A percentile compares a stretch with the other conserved stretches of the same genome.
Conservation (phyloP, 2,113 vertebrate species). For the Sceloporus undulatus region DNA sequence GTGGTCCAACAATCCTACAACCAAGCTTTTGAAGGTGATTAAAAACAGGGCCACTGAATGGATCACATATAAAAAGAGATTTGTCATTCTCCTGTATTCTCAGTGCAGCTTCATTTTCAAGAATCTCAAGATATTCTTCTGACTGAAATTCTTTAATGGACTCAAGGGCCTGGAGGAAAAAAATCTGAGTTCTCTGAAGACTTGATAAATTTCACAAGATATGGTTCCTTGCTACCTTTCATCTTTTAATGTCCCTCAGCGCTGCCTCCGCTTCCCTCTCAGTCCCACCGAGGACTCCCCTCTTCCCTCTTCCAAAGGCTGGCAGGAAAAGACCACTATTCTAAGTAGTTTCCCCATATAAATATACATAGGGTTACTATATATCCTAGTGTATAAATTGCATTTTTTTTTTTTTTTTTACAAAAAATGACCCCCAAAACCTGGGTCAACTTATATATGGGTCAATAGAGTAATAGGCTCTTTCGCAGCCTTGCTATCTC, state of each 20-base stretch:
- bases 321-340: no score
- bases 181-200: slow-evolving; percentile 79
- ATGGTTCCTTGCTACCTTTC: slow-evolving; percentile 80
- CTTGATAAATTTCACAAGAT: slow-evolving; percentile 92
- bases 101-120: slow-evolving; percentile 85
- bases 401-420: no score
- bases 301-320: no score
- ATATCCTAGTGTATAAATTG: no score
- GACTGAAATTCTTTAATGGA: slow-evolving; percentile 94
- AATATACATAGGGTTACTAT: not conserved
- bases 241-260: slow-evolving; percentile 67
- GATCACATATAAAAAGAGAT: slow-evolving; percentile 93
- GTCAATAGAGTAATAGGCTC: no score
- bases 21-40: slow-evolving; percentile 91
- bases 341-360: not conserved
- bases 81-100: slow-evolving; percentile 88
- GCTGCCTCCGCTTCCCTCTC: no score
- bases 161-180: slow-evolving; percentile 89
- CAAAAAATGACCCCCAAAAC: no score
- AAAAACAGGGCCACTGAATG: slow-evolving; percentile 86
- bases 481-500: no score
- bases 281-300: no score
- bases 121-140: slow-evolving; percentile 88
- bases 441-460: no score
- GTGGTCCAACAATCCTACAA: slow-evolving; percentile 94